Conservation (phyloP, 2,113 vertebrate genomes). For the Zonotrichia leucophrys region DNA sequence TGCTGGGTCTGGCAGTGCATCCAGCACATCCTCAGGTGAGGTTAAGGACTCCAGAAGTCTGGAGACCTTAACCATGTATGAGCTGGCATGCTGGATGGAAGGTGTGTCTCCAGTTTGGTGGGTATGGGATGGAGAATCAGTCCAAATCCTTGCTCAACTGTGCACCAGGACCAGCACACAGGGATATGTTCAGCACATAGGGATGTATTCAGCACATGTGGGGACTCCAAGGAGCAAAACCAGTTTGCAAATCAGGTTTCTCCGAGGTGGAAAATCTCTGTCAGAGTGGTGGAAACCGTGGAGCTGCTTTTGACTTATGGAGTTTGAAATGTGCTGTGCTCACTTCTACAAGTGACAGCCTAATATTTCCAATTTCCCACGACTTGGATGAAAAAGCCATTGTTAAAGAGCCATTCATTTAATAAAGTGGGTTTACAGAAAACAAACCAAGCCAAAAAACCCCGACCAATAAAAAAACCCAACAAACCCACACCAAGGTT, state of each 20-base stretch:
- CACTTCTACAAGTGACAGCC: neutral
- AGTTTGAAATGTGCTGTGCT: accelerated
- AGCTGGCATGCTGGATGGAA: accelerated
- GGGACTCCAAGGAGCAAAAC: neutral
- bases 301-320: neutral
- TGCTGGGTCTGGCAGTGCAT: neutral
- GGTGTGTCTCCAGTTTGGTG: accelerated
- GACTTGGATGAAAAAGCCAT: neutral
- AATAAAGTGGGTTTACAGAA: neutral
- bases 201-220: neutral
- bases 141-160: neutral
- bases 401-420: neutral
- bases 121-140: neutral
- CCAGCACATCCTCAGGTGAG: neutral
- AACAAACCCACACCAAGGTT: neutral
- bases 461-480: neutral
- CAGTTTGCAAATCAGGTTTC: neutral
- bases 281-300: accelerated
- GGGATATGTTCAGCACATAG: neutral
- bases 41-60: neutral
- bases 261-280: neutral
- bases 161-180: neutral
- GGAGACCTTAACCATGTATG: too few species aligned
- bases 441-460: neutral
- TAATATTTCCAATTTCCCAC: neutral